Evolutionary conservation across 2,113 vertebrate genomes (phyloP), one percentile per base, ranked within the genome.

Genomic region (Megaleporinus macrocephalus): DNA sequence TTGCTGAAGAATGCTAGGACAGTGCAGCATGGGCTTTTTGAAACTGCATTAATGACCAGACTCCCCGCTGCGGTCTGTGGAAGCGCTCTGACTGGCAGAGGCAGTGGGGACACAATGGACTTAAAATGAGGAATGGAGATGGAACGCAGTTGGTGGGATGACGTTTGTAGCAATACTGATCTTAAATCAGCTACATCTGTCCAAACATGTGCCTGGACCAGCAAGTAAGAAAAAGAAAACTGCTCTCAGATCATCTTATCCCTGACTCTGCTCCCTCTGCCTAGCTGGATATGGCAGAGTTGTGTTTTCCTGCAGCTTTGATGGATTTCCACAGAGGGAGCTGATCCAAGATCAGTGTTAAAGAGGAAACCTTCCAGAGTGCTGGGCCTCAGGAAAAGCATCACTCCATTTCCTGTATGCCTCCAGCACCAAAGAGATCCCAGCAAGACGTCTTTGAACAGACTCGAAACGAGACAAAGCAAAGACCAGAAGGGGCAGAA

Each of bases 371-470:
- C 29, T 80, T 77, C 26, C 26, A 65, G 59, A 18, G 49, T 75
- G 13, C 47, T 68, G 61, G 47, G 79, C 79, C 79, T 81, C 79
- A 74, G 80, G 74, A 55, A 78, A 73, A 53, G 79, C 57, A 79
- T 84, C 63, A 69, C 20, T 47, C 27, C 33, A 75, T 81, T 75
- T 83, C 81, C 84, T 79, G 47, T 83, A 33, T 51, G 41, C 47
- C 47, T 76, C 71, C 79, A 62, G n/a, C 65, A 84, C 69, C 72
- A 78, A 57, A 78, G 75, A 68, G 63, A 53, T 78, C 69, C 15
- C 85, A 70, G 61, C 76, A 62, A 68, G 80, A 63, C 51, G 14
- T 65, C 80, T 80, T 82, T 87, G 73, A 83, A 74, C 78, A 59
- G 53, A 9, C 24, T 61, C 44, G 78, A 57, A 26, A 72, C 27